Base-by-base conservation (phyloP, 23 tunicate genomes). In the Trididemnum miniatum region DNA sequence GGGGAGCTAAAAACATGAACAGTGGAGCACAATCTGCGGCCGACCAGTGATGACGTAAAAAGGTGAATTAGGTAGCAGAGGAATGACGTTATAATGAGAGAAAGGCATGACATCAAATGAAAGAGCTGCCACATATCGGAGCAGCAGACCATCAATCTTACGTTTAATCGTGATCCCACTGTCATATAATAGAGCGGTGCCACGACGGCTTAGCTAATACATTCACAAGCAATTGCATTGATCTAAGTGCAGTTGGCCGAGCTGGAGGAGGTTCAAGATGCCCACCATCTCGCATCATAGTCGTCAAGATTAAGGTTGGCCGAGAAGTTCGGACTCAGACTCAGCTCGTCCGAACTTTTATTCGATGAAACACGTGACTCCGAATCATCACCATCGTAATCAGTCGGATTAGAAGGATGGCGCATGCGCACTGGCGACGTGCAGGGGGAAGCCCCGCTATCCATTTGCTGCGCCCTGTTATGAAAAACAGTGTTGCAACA, bases 331-430 rank as follows among this genome's bases (percentile, higher is more conserved):
- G 97, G 97, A 0, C 90, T 90, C 20, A 80, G 76, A 54, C 97
- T 91, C 23, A 81, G 2, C 26, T 20, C 28, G 79, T 86, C 90
- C 18, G 97, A 91, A 65, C 97, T 91, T 77, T 91, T 91, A 15
- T 90, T 86, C 0, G 90, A 90, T 1, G 97, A 91, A 7, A 91
- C 35, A 20, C 97, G 83, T 0, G 97, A 86, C 49, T 86, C 97
- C 1, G 97, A 85, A 59, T 85, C 87, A 22, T 85, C 89, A 4
- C 71, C 66, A 23, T 91, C 97, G 59, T 44, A 90, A 0, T 74
- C 83, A 35, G 78, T 64, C 5, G 72, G 57, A n/a, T 7, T 31
- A 2, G 57, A 40, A 32, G 57, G 26, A 40, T 38, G 57, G 7
- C 75, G 36, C 31, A 12, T n/a, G 20, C 31, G 27, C 9, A 38